Conservation (phyloP, 2,888 invertebrate genomes). For the Agonum fuliginosum region DNA sequence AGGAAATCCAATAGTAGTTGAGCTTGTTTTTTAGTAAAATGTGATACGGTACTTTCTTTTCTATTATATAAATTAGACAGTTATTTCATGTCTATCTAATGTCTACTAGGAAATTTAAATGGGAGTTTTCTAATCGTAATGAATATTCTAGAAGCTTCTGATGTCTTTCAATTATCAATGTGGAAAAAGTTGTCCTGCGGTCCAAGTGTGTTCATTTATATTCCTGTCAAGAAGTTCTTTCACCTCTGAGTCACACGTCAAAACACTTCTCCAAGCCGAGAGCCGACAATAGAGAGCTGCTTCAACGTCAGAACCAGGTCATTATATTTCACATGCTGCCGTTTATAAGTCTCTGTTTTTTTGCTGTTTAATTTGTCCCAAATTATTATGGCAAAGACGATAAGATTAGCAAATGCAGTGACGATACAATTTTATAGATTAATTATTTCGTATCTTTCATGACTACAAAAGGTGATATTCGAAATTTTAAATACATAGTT, state of each 20-base stretch:
- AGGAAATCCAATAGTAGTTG: no score
- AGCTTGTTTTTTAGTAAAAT: no score
- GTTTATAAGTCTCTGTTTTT: slow-evolving; percentile 31
- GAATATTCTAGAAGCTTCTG: slow-evolving; percentile 34
- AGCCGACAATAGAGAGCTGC: slow-evolving; percentile 1
- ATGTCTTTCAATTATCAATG: slow-evolving; percentile 8
- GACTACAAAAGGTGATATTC: no score
- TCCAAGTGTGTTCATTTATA: slow-evolving; percentile 15
- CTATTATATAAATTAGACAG: neutral
- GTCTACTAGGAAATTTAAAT: neutral
- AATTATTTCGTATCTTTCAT: no score
- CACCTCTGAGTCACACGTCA: slow-evolving; percentile 49
- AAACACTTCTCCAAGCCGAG: slow-evolving; percentile 39
- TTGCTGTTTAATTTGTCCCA: slow-evolving; percentile 18
- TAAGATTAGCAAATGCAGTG: neutral
- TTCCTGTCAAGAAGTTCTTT: slow-evolving; percentile 53
- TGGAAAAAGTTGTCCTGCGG: slow-evolving; percentile 2
- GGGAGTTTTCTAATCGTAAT: neutral
- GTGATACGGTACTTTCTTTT: no score
- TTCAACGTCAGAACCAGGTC: slow-evolving; percentile 43
- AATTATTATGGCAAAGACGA: neutral
- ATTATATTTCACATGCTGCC: slow-evolving; percentile 55
- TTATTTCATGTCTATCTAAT: neutral
- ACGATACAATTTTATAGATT: no score
- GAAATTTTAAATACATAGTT: no score